Evolutionary conservation across 2,797 vertebrate genomes (phyloP).

Genomic region (Neostethus bicornis): DNA sequence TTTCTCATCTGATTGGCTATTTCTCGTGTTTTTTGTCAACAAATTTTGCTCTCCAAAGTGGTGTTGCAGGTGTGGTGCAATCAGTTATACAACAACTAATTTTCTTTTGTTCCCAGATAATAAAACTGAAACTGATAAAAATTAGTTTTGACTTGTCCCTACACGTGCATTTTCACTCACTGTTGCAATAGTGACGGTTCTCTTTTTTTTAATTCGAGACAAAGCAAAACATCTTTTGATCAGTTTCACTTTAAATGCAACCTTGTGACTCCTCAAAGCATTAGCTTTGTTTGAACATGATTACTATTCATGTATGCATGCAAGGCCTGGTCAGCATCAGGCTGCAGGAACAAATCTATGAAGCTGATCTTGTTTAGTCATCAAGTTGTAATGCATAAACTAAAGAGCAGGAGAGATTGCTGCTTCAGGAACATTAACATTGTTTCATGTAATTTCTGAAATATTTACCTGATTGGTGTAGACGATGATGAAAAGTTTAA

Average conservation of each 20-base stretch:
- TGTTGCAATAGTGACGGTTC: neutral
- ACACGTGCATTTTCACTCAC: slow-evolving; percentile 5
- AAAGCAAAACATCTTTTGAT: neutral
- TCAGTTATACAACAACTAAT: neutral
- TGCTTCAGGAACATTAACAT: slow-evolving; percentile 6
- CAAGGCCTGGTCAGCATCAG: slow-evolving; percentile 20
- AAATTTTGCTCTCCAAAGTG: neutral
- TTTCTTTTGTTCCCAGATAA: slow-evolving; percentile 14
- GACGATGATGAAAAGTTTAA: too few relatives aligned
- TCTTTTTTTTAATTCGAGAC: neutral
- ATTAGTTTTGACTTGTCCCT: slow-evolving; percentile 10
- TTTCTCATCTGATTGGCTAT: neutral
- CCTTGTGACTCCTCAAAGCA: neutral
- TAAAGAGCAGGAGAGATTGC: too few relatives aligned
- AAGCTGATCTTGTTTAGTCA: slow-evolving; percentile 41
- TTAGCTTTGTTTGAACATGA: slow-evolving; percentile 18
- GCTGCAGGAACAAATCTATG: slow-evolving; percentile 31
- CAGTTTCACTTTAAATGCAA: neutral
- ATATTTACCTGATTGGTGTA: neutral
- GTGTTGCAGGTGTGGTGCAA: slow-evolving; percentile 10
- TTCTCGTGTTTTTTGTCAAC: neutral
- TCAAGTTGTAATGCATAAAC: slow-evolving; percentile 9
- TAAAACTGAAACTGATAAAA: slow-evolving; percentile 18
- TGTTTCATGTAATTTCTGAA: neutral
- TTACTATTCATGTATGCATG: slow-evolving; percentile 48